Percentiles rank a stretch among this genome's conserved stretches.
Conservation (phyloP, 1,140 invertebrate genomes). For the Macrotrachela quadricornifera region DNA sequence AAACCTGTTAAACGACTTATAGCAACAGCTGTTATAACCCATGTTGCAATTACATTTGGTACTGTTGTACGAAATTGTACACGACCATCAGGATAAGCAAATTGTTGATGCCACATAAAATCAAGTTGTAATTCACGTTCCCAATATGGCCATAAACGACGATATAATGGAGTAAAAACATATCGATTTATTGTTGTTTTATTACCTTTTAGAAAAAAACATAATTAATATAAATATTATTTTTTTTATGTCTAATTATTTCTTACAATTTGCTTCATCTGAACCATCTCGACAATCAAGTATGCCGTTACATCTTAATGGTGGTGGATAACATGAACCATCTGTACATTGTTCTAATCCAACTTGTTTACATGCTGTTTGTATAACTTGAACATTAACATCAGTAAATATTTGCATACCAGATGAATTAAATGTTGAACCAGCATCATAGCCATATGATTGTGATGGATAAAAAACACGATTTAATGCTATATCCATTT, state of each 20-base stretch:
- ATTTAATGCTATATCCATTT: background rate
- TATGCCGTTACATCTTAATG: too few relatives aligned
- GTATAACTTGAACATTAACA: slow-evolving; percentile 30
- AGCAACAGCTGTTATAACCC: slow-evolving; percentile 74
- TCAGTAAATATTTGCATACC: slow-evolving; percentile 66
- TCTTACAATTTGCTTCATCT: too few relatives aligned
- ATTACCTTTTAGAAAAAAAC: too few relatives aligned
- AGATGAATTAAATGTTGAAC: slow-evolving; percentile 36
- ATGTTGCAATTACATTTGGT: slow-evolving; percentile 58
- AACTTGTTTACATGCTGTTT: too few relatives aligned
- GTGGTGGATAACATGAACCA: too few relatives aligned
- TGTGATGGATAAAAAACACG: slow-evolving; percentile 3
- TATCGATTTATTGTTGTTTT: too few relatives aligned
- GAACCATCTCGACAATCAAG: too few relatives aligned
- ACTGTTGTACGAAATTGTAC: slow-evolving; percentile 53
- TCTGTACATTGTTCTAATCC: too few relatives aligned
- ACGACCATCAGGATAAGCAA: slow-evolving; percentile 23
- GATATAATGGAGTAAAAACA: too few relatives aligned
- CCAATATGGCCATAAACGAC: too few relatives aligned
- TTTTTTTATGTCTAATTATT: too few relatives aligned
- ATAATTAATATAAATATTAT: too few relatives aligned
- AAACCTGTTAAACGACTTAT: slow-evolving; percentile 63
- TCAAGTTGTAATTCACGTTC: background rate
- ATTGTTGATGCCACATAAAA: slow-evolving; percentile 7
- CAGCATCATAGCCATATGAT: slow-evolving; percentile 2